Percentiles rank a stretch among this genome's conserved stretches.
Conservation (phyloP, 2,113 vertebrate species). For the Ophthalmotilapia sp. region DNA sequence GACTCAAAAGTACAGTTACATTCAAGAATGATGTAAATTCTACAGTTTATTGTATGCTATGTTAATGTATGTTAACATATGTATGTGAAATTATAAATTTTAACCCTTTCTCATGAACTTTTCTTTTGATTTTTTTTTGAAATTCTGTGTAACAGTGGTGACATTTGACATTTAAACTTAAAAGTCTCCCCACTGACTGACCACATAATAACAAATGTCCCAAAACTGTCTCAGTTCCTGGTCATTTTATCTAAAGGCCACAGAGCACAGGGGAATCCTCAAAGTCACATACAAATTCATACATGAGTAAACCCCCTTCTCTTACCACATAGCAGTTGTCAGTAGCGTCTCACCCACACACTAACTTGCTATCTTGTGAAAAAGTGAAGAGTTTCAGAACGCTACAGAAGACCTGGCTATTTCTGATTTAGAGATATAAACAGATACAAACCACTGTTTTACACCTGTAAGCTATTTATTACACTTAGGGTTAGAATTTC, state of each 20-base stretch:
- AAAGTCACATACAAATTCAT: background rate
- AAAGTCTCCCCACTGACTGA: background rate
- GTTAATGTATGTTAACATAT: background rate
- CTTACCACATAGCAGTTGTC: background rate
- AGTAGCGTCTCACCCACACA: constrained; percentile 12
- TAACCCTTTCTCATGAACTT: background rate
- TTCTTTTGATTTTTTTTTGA: background rate
- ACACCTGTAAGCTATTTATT: background rate
- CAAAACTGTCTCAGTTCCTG: background rate
- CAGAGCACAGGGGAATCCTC: background rate
- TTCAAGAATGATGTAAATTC: background rate
- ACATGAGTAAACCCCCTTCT: background rate
- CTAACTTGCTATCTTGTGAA: background rate
- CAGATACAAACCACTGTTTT: background rate
- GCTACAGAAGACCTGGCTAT: background rate
- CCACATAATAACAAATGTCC: background rate
- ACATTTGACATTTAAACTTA: background rate
- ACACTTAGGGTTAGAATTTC: background rate
- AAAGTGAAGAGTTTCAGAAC: background rate
- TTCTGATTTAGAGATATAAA: background rate
- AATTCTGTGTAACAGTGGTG: background rate
- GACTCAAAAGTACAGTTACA: background rate
- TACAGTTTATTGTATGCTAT: background rate
- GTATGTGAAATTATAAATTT: background rate
- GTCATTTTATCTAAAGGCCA: background rate